Evolutionary conservation across 2,888 invertebrate species (phyloP).

Genomic region (Tryphoninae sp.): DNA sequence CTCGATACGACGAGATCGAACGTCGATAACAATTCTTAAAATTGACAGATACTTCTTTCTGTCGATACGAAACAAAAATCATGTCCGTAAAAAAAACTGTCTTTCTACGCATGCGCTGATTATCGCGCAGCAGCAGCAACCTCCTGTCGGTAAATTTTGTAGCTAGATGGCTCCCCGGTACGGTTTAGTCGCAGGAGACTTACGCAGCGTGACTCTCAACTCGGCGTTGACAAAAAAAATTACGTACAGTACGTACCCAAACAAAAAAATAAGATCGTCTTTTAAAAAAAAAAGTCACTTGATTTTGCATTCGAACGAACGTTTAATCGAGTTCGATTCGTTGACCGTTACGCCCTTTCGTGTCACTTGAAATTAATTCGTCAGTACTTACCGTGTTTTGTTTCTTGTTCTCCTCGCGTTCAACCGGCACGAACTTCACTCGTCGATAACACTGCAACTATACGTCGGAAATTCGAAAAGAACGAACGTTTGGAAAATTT

Average conservation of each 20-base stretch:
- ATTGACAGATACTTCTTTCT: not conserved
- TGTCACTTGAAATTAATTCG: constrained; percentile 14
- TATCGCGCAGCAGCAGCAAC: constrained; percentile 38
- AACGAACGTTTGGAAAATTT: not conserved
- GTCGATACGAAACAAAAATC: not conserved
- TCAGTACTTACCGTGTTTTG: constrained; percentile 35
- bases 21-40: not conserved
- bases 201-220: constrained; percentile 26
- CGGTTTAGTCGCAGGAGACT: constrained; percentile 17
- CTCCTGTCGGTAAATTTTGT: not conserved
- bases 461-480: not conserved
- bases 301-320: too few relatives aligned
- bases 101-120: constrained; percentile 38
- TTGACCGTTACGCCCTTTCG: constrained; percentile 2
- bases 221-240: constrained; percentile 1
- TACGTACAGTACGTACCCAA: not conserved
- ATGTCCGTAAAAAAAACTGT: not conserved
- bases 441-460: not conserved
- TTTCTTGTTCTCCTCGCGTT: constrained; percentile 9
- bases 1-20: not conserved
- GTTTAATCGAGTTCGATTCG: not conserved
- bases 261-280: not conserved
- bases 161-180: constrained; percentile 17
- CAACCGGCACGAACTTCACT: constrained; percentile 26
- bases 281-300: not conserved